phyloP scores from a whole-genome alignment of 2,888 invertebrate species.

The Hipparchia sbordonii region DNA sequence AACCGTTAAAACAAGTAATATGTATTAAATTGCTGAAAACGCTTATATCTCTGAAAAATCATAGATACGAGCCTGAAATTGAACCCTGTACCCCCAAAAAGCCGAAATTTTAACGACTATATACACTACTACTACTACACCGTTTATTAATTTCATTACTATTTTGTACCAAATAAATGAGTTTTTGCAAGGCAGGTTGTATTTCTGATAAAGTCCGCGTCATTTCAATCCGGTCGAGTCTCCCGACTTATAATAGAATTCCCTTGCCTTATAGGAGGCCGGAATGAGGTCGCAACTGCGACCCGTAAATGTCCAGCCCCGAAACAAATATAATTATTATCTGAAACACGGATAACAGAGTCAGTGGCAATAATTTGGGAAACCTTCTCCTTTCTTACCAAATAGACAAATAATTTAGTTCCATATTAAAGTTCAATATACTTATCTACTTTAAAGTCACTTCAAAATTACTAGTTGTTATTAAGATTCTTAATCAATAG shows the following conservation, averaged over 20 bases:
- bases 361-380: constrained; percentile 13
- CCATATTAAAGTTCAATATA: not conserved
- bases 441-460: not conserved
- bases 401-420: not conserved
- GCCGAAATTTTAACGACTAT: no score
- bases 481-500: no score
- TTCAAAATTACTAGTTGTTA: not conserved
- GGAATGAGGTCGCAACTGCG: constrained; percentile 37
- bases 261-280: constrained; percentile 26
- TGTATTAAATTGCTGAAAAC: not conserved
- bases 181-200: not conserved
- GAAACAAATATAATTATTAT: constrained; percentile 45
- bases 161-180: not conserved
- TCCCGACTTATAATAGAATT: constrained; percentile 33
- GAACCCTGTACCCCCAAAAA: no score
- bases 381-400: constrained; percentile 15
- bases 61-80: no score
- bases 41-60: no score
- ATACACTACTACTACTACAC: no score
- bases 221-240: constrained; percentile 12
- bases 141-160: no score
- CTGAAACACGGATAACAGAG: constrained; percentile 28
- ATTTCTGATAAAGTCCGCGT: constrained; percentile 13
- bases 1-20: no score
- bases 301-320: constrained; percentile 37